Percentiles rank a stretch among this genome's conserved stretches.
Evolutionary conservation across 92 coral and sea anemone genomes (phyloP).

Genomic region (Ricordea florida): DNA sequence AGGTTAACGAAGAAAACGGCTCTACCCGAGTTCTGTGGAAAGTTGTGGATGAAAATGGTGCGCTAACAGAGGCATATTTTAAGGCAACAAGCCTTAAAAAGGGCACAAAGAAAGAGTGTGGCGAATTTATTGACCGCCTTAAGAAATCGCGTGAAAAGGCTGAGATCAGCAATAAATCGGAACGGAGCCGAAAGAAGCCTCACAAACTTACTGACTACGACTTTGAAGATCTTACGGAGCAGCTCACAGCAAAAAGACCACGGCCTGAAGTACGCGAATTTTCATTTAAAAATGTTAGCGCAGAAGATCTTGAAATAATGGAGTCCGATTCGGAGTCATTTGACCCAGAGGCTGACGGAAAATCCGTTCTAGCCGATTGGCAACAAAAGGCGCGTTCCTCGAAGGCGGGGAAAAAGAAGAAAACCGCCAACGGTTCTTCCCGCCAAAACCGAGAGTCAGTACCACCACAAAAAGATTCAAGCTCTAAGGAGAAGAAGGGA

Average conservation of each 20-base stretch:
- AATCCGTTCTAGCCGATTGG: constrained; percentile 7
- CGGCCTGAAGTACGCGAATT: not conserved
- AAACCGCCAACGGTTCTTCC: constrained; percentile 23
- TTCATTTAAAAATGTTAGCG: constrained; percentile 21
- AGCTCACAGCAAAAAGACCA: constrained; percentile 10
- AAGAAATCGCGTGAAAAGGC: constrained; percentile 41
- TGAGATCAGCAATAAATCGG: constrained; percentile 27
- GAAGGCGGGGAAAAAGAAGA: constrained; percentile 10
- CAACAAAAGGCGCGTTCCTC: constrained; percentile 15
- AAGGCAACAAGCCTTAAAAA: constrained; percentile 21
- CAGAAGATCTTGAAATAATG: constrained; percentile 16
- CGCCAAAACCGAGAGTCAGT: constrained; percentile 28
- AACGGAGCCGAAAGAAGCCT: constrained; percentile 38
- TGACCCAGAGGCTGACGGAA: constrained; percentile 10
- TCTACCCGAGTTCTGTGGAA: constrained; percentile 36
- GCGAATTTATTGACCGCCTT: constrained; percentile 37
- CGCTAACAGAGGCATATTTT: constrained; percentile 21
- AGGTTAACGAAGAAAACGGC: constrained; percentile 38
- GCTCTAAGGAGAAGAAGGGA: constrained; percentile 4
- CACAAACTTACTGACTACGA: constrained; percentile 20
- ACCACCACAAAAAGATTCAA: constrained; percentile 7
- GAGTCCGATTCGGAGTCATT: constrained; percentile 21
- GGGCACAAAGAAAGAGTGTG: constrained; percentile 44
- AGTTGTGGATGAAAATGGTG: constrained; percentile 43
- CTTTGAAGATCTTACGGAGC: constrained; percentile 14